Evolutionary conservation across 1,140 invertebrate genomes (phyloP), one percentile per base, ranked within the genome.

Genomic region (Tribolium castaneum): DNA sequence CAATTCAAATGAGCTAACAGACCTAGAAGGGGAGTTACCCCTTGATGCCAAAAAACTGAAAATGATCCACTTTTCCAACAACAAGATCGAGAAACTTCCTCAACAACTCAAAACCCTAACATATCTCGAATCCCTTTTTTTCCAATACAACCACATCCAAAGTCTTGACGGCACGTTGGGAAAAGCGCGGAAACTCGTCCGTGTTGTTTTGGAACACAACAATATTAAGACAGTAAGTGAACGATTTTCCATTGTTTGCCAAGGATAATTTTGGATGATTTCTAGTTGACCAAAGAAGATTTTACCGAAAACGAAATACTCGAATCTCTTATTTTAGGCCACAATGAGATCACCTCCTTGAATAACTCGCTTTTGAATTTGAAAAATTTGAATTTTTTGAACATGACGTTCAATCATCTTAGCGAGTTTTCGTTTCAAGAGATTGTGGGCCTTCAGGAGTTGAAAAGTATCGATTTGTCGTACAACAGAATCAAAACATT

Each of bases 341-440:
- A 92, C 80, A 96, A 96, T 84, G 88, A 91, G 54, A 85, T 96
- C 0, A 90, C 89, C 16, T 90, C 90, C 0, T 83, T 95, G 22
- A 95, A 94, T 82, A 91, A 90, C n/a, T 94, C 94, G 0, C 83
- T 95, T n/a, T 88, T 90, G 77, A 91, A 91, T 6, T 86, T 95
- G 9, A 89, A 89, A 80, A 90, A 90, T 1, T 85, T 96, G 5
- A 90, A 89, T 75, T 91, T 89, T 54, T 87, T 94, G 1, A 95
- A 95, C 85, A 87, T 96, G 30, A 93, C 93, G 0, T 91, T 92
- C 83, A 96, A 96, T 84, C 87, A 90, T n/a, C 86, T 95, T 0
- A 87, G 87, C 2, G 93, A 94, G 83, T 95, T 96, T 85, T 94
- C 93, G 0, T 90, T 95, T 81, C 90, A 92, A 80, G 93, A 95